Conservation (phyloP, 2,797 vertebrate species). For the Graptemys geographica region DNA sequence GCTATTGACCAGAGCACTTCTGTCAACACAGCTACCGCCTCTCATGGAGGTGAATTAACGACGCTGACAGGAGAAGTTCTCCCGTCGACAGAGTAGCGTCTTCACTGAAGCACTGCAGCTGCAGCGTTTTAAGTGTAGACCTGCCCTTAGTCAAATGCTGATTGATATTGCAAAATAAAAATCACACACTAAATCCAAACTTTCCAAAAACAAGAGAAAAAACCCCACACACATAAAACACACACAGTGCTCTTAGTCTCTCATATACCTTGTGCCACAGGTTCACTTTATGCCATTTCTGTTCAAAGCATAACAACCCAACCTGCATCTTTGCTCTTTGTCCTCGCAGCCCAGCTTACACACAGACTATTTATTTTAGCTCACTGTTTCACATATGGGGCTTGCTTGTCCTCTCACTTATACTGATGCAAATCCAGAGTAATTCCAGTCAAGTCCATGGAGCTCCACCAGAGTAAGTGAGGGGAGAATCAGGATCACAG, state of each 20-base stretch:
- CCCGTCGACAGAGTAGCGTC: too few species aligned
- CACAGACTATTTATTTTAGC: neutral
- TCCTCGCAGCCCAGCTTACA: neutral
- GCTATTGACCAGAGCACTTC: too few species aligned
- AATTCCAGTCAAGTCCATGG: neutral
- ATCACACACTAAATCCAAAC: neutral
- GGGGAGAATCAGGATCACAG: neutral
- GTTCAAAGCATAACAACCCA: neutral
- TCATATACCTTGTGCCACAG: neutral
- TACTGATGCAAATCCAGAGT: neutral
- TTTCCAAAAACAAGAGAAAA: neutral
- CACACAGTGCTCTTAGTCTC: neutral
- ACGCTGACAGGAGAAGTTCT: too few species aligned
- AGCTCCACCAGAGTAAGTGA: slow-evolving; percentile 4
- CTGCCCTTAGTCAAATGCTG: neutral
- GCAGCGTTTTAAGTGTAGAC: too few species aligned
- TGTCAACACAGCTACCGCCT: too few species aligned
- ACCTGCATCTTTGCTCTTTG: neutral
- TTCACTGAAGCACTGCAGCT: too few species aligned
- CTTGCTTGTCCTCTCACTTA: neutral
- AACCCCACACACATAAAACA: neutral
- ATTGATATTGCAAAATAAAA: neutral
- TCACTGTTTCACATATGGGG: neutral
- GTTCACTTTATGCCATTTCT: neutral
- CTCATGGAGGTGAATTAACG: too few species aligned